Base-by-base conservation (phyloP, 2,888 invertebrate genomes). In the Pardosa pseudoannulata region DNA sequence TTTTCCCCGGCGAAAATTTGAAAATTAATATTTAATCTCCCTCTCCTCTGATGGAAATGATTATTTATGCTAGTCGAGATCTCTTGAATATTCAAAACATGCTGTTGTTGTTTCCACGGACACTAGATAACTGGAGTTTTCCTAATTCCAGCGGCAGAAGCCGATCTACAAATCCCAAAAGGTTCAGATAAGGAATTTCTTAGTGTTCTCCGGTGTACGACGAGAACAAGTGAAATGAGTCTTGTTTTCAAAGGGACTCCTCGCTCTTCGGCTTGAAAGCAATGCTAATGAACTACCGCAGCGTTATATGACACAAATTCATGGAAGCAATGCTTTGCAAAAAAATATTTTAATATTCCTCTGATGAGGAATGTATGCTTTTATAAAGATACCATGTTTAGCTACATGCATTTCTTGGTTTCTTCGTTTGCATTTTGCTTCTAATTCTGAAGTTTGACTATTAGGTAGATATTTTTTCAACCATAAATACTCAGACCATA, bases 1-100 rank as follows among this genome's bases (percentile, higher is more conserved):
- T n/a, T 50, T 50, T 75, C 65, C 27, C 29, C 31, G 31, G 56
- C 36, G 78, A 62, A 72, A 56, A 74, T 73, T 50, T 67, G 73
- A 73, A 74, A 80, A 80, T 80, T 80, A 80, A 80, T 74, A 68
- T 74, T 80, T 80, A 80, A 80, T 80, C 56, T 50, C 73, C 16
- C 46, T 64, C 62, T 27, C 16, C n/a, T 27, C 36, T 71, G 79
- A 71, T 72, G 79, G 46, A 73, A 56, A 74, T 80, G 72, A 80
- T 73, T 74, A 74, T 80, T 80, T 50, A 80, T 80, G 68, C 79
- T 28, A 41, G 70, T 6, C 39, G 39, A 41, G 46, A 50, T 70
- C 62, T 74, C 39, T 27, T 80, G 80, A 80, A 80, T 80, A 80
- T 80, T 80, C 80, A 74, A 73, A 41, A 50, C 19, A 67, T 78